Evolutionary conservation across 2,888 invertebrate species (phyloP).

Genomic region (Nymphalis urticae): DNA sequence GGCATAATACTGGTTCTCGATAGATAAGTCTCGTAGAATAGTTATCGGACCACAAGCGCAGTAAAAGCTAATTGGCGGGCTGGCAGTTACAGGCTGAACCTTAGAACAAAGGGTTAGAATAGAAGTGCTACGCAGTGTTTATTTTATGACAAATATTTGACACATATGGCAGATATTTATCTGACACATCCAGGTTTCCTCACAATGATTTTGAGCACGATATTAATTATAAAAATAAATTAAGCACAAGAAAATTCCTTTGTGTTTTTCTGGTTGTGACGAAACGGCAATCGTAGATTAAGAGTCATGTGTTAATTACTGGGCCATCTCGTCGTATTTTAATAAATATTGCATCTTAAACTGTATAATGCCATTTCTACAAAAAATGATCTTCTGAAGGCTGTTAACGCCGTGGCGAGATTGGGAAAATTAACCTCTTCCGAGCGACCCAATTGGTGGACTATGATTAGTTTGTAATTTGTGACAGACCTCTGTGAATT

Average conservation of each 20-base stretch:
- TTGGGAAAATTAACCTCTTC: constrained; percentile 76
- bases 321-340: too few species aligned
- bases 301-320: too few species aligned
- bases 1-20: constrained; percentile 62
- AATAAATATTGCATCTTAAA: not conserved
- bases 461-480: constrained; percentile 76
- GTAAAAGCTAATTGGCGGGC: constrained; percentile 78
- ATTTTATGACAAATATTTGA: not conserved
- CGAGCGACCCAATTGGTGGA: constrained; percentile 67
- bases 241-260: too few species aligned
- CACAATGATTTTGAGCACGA: too few species aligned
- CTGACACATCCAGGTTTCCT: too few species aligned
- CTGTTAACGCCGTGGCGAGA: constrained; percentile 52
- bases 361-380: constrained; percentile 2
- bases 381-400: constrained; percentile 1
- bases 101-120: constrained; percentile 11
- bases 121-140: constrained; percentile 14
- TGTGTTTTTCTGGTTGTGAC: too few species aligned
- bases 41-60: constrained; percentile 73
- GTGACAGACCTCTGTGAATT: constrained; percentile 47
- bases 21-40: constrained; percentile 68
- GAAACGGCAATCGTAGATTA: too few species aligned
- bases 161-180: too few species aligned
- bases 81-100: constrained; percentile 48
- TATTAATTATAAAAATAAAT: too few species aligned